Base-by-base conservation (phyloP, 2,113 vertebrate species). In the Gymnobelideus leadbeateri region DNA sequence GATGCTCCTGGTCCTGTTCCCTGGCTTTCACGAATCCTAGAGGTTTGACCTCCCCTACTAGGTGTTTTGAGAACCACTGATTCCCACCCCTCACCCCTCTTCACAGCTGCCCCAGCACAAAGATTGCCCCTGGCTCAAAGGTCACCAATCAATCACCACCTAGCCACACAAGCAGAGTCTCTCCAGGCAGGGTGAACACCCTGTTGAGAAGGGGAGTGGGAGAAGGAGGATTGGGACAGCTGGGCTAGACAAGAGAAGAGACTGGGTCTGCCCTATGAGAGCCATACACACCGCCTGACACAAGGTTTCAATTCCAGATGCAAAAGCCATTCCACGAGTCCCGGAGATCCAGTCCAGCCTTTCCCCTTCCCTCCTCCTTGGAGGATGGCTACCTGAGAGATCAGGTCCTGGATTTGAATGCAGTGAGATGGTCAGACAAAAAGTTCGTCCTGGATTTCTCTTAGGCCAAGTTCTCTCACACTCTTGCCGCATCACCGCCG, bases 381-480 rank as follows among this genome's bases (percentile, higher is more conserved):
- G 51, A 43, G 37, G 68, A 43, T 43, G n/a, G n/a, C n/a, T 43
- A 84, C 68, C 68, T 84, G 68, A 84, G 68, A 23, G 68, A 43
- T 21, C 6, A 84, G n/a, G 3, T 43, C 68, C 68, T 84, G 68
- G 37, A 8, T 84, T n/a, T 43, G 68, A 77, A n/a, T 43, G 93
- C 46, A 1, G 1, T 12, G 0, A 21, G 9, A 43, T 50, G 77
- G 92, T 93, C 21, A 23, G 53, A 94, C 4, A 31, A 92, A 96
- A 95, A 96, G 24, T 28, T 0, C 1, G 31, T 89, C 50, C 94
- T 97, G 94, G 95, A 90, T 55, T 84, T 89, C 23, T 23, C 77
- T 49, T 11, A 55, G 21, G 3, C 31, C 31, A 43, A 84, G 53
- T 24, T 91, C 24, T 77, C 19, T 14, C n/a, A 43, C 37, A 43